phyloP scores from a whole-genome alignment of 2,797 vertebrate species.

The Coregonus ussuriensis region DNA sequence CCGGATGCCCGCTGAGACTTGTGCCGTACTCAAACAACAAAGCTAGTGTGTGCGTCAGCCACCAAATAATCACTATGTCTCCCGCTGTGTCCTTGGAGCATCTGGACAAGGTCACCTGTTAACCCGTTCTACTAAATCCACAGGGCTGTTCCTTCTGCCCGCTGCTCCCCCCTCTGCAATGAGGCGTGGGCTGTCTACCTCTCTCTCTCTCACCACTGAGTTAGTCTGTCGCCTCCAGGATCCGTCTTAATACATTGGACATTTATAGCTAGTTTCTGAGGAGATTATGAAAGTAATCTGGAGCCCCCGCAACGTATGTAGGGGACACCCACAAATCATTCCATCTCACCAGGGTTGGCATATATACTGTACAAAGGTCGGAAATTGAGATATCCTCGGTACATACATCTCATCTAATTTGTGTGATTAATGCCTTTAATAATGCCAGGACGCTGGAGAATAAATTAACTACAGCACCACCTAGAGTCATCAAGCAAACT shows the following conservation, averaged over 20 bases:
- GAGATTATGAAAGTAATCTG: background rate
- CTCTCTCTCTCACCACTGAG: background rate
- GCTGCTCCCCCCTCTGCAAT: background rate
- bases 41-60: background rate
- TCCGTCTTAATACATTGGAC: background rate
- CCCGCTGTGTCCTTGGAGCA: background rate
- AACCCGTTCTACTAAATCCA: conserved; percentile 5
- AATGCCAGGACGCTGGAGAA: conserved; percentile 54
- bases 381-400: background rate
- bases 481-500: conserved; percentile 63
- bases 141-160: background rate
- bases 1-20: background rate
- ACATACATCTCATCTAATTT: conserved; percentile 16
- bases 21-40: background rate
- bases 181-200: background rate
- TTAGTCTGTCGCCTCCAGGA: background rate
- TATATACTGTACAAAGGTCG: background rate
- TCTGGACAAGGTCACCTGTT: conserved; percentile 10
- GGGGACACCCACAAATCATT: background rate
- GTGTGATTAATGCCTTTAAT: conserved; percentile 75
- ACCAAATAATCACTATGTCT: background rate
- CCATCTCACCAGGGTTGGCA: background rate
- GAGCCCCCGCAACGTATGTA: background rate
- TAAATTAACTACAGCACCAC: conserved; percentile 55
- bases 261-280: background rate